phyloP scores from a whole-genome alignment of 2,888 invertebrate species.

The Machimus rusticus region DNA sequence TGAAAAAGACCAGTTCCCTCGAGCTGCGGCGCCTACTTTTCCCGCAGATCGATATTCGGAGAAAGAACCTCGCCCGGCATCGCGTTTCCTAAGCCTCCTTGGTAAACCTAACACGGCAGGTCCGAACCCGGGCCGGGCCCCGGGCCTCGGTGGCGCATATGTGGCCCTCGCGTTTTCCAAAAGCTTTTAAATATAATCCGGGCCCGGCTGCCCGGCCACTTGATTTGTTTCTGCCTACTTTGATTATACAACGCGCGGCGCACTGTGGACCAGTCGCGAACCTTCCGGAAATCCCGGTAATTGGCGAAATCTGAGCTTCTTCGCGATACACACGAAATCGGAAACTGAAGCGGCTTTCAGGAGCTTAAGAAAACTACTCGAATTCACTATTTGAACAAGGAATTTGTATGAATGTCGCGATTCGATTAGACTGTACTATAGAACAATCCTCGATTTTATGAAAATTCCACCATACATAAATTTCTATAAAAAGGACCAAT shows the following conservation, averaged over 20 bases:
- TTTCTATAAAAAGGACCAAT: too few species aligned
- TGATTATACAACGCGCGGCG: not conserved
- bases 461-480: too few species aligned
- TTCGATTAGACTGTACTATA: too few species aligned
- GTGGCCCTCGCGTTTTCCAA: not conserved
- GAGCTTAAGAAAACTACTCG: not conserved
- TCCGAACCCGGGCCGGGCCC: too few species aligned
- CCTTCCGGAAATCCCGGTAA: not conserved
- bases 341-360: not conserved
- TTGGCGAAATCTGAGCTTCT: not conserved
- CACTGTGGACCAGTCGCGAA: not conserved
- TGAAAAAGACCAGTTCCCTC: constrained; percentile 40
- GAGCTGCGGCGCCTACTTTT: constrained; percentile 29
- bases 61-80: not conserved
- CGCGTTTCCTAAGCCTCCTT: constrained; percentile 16
- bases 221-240: not conserved
- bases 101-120: not conserved
- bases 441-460: too few species aligned
- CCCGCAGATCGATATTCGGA: constrained; percentile 25
- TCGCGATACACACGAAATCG: not conserved
- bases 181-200: not conserved
- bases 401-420: too few species aligned
- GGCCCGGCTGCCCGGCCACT: not conserved
- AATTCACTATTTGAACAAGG: not conserved
- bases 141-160: not conserved